Evolutionary conservation across 2,888 invertebrate genomes (phyloP), one percentile per base, ranked within the genome.

Genomic region (Suillia variegata): DNA sequence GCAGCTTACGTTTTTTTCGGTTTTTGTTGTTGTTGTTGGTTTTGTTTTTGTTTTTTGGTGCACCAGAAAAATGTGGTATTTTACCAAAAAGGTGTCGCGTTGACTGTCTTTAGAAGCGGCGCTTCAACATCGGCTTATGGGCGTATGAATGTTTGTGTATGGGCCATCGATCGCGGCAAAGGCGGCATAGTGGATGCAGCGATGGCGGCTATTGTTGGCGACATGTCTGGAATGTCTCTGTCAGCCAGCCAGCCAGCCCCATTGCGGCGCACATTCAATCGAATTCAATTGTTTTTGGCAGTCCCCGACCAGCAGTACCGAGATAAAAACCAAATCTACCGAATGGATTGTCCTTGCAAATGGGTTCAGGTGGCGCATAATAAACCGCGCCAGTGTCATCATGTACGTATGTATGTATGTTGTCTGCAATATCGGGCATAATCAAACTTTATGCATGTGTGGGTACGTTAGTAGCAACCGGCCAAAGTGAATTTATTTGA

Each of bases 21-120:
- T 31, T 31, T 6, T 12, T 12, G 12, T 31, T 31, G 31, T 12
- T 12, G 31, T 31, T 31, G 31, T 12, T 12, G 31, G 6, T 31
- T 6, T 12, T 12, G 31, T 31, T 12, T 31, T 31, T 12, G 31
- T 45, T 20, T 18, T 45, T 20, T 18, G 45, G 3, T 4, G 20
- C 45, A 45, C 5, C 45, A 45, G n/a, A n/a, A 17, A 13, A 20
- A 20, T 18, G 20, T 38, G 4, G 38, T 45, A 45, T 20, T 45
- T 45, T 45, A 45, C 67, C 65, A 67, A 70, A 79, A 78, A 79
- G 80, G 80, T 79, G 80, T 79, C 78, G 79, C 75, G n/a, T n/a
- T 77, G 80, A 79, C 79, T 80, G 81, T 79, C 80, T 76, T 78
- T 80, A 77, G 79, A 69, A 79, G 80, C 80, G 79, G 79, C 75